Conservation (phyloP, 2,797 vertebrate species). For the Mico argentatus region DNA sequence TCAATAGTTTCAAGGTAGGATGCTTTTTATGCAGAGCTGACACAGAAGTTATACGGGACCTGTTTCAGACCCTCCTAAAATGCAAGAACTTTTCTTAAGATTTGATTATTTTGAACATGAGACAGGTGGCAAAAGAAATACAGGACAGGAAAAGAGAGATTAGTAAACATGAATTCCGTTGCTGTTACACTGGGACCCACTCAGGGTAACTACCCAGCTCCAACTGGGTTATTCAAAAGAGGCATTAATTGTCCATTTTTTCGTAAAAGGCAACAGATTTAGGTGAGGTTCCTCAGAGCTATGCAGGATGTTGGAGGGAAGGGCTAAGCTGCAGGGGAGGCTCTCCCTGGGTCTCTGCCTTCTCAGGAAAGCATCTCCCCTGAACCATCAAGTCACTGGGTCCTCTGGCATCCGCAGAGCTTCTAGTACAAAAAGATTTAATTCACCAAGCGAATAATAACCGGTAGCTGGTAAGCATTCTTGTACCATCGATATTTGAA, state of each 20-base stretch:
- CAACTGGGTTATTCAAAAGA: neutral
- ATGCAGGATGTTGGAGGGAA: rapidly evolving
- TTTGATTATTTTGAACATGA: constrained; percentile 50
- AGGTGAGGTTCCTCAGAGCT: neutral
- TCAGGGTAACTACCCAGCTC: neutral
- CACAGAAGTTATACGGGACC: neutral
- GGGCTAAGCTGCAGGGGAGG: neutral
- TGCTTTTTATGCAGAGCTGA: neutral
- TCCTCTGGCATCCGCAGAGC: neutral
- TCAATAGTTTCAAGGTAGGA: neutral
- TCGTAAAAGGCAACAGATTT: neutral
- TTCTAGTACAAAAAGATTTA: neutral
- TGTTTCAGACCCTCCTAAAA: neutral
- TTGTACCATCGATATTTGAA: neutral
- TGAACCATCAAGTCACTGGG: neutral
- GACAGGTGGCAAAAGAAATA: neutral
- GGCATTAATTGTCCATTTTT: neutral
- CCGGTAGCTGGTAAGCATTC: neutral
- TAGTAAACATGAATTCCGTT: neutral
- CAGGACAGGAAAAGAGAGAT: neutral
- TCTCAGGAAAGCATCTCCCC: neutral
- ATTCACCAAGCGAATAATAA: neutral
- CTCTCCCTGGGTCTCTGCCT: neutral
- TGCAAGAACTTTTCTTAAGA: constrained; percentile 25
- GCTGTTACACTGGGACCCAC: neutral